A percentile compares a stretch with the other conserved stretches of the same genome.
Evolutionary conservation across 35 echinoderm and acorn worm genomes (phyloP).

Genomic region (Apostichopus japonicus): DNA sequence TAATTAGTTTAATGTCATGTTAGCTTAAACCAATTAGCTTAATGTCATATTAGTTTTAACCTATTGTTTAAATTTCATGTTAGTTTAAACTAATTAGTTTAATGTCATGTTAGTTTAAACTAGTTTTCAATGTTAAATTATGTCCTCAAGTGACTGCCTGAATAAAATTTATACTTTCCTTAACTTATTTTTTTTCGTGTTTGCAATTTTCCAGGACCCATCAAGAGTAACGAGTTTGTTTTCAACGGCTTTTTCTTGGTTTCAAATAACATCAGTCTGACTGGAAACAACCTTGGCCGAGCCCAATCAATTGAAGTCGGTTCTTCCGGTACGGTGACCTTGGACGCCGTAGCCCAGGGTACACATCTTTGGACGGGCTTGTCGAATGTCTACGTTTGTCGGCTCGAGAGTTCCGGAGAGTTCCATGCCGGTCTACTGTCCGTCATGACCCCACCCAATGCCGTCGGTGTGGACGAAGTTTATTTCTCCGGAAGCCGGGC

Average conservation of each 20-base stretch:
- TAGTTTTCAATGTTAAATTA: too few relatives aligned
- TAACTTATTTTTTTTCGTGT: background rate
- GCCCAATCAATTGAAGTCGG: background rate
- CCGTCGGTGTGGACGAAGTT: conserved; percentile 45
- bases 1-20: too few relatives aligned
- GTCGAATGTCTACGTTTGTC: conserved; percentile 51
- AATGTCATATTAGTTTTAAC: too few relatives aligned
- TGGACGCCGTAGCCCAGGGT: conserved; percentile 54
- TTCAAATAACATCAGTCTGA: conserved; percentile 6
- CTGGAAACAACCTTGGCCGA: background rate
- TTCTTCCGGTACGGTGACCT: conserved; percentile 37
- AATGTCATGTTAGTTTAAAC: too few relatives aligned
- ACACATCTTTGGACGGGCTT: conserved; percentile 41
- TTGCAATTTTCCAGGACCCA: background rate
- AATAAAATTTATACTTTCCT: background rate
- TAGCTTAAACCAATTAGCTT: too few relatives aligned
- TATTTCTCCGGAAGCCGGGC: conserved; percentile 42
- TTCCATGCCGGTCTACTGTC: conserved; percentile 57
- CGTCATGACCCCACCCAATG: conserved; percentile 7
- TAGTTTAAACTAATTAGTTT: too few relatives aligned
- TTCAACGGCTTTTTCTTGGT: conserved; percentile 15
- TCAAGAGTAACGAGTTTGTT: background rate
- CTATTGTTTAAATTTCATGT: too few relatives aligned
- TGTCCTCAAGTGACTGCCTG: too few relatives aligned
- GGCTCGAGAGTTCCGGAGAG: conserved; percentile 43